Percentiles rank a stretch among this genome's conserved stretches.
phyloP scores from a whole-genome alignment of 2,113 vertebrate species.

The Laterallus jamaicensis region DNA sequence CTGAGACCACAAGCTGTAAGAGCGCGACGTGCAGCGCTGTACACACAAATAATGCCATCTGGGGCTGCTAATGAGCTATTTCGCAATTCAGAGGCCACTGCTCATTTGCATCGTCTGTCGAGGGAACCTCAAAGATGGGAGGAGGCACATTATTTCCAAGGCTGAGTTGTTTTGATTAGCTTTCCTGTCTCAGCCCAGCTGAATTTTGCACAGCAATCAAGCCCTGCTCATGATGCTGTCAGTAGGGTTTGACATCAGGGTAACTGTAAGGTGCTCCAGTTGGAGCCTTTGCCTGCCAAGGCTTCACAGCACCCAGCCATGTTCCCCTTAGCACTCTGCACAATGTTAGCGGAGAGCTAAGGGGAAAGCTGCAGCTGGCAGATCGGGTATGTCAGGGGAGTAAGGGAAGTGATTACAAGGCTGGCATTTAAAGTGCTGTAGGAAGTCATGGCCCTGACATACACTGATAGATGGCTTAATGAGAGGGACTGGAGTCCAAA shows the following conservation, averaged over 20 bases:
- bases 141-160: background rate
- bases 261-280: background rate
- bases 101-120: background rate
- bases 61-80: background rate
- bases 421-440: conserved; percentile 51
- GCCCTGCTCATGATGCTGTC: background rate
- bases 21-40: fast-evolving
- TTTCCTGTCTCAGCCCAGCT: background rate
- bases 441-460: conserved; percentile 14
- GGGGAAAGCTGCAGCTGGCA: conserved; percentile 1
- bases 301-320: background rate
- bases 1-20: background rate
- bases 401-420: conserved; percentile 27
- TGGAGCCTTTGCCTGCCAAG: background rate
- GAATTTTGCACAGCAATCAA: background rate
- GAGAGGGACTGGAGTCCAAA: background rate
- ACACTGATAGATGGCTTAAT: background rate
- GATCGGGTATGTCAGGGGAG: background rate
- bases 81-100: background rate
- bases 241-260: background rate
- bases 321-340: background rate
- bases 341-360: background rate
- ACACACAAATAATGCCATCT: background rate
- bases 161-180: background rate
- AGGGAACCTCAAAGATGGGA: background rate